Evolutionary conservation across 2,888 invertebrate species (phyloP).

Genomic region (Papilio demoleus): DNA sequence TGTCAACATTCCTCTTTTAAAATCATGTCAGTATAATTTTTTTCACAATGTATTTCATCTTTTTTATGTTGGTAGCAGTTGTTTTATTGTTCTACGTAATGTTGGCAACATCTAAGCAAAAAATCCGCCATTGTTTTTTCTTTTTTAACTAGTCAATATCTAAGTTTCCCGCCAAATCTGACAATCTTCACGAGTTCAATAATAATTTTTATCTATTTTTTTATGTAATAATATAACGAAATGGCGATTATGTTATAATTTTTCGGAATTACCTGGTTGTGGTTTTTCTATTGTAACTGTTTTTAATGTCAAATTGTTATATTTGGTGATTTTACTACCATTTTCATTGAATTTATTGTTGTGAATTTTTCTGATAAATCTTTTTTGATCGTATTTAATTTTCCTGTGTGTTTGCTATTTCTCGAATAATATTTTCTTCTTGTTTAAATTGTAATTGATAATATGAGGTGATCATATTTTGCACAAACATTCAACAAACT

Average conservation of each 20-base stretch:
- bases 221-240: background rate
- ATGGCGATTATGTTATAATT: background rate
- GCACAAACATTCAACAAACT: conserved; percentile 34
- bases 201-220: background rate
- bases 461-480: conserved; percentile 36
- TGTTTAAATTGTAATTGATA: conserved; percentile 17
- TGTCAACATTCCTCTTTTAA: background rate
- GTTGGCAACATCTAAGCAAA: background rate
- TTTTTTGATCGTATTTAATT: conserved; percentile 24
- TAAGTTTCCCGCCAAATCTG: conserved; percentile 23
- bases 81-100: background rate
- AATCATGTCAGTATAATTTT: conserved; percentile 4
- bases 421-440: conserved; percentile 16
- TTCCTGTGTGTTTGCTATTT: conserved; percentile 8
- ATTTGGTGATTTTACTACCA: conserved; percentile 18
- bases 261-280: conserved; percentile 27
- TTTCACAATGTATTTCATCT: conserved; percentile 6
- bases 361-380: conserved; percentile 13
- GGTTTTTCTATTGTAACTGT: conserved; percentile 29
- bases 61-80: background rate
- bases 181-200: background rate
- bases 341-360: conserved; percentile 30
- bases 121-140: conserved; percentile 22
- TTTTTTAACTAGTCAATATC: conserved; percentile 27
- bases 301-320: conserved; percentile 13